Evolutionary conservation across 2,888 invertebrate species (phyloP).

Genomic region (Anthoptus insignis): DNA sequence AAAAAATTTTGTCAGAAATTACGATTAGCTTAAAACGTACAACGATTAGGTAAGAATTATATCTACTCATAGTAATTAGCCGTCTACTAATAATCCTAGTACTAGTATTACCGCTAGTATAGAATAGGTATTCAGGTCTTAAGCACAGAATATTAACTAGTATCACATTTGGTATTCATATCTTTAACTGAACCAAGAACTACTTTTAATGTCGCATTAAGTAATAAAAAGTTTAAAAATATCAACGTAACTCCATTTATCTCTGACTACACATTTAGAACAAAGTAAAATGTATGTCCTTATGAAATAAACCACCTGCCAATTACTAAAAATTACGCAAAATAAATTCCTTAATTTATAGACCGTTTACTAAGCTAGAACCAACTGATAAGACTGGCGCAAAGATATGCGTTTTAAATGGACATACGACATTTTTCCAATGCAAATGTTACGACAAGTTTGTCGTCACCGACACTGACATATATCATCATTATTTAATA

Average conservation of each 20-base stretch:
- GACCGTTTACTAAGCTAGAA: conserved; percentile 20
- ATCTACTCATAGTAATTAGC: too few relatives aligned
- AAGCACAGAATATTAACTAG: too few relatives aligned
- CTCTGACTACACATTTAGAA: conserved; percentile 2
- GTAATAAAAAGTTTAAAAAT: neutral
- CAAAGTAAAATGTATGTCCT: conserved; percentile 13
- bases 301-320: conserved; percentile 20
- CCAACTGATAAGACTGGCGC: neutral
- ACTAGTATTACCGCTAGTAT: too few relatives aligned
- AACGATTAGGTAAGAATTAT: too few relatives aligned
- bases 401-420: conserved; percentile 11
- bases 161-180: neutral
- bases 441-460: too few relatives aligned
- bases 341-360: conserved; percentile 29
- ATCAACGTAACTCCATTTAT: neutral
- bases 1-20: too few relatives aligned
- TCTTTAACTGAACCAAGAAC: neutral
- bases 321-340: conserved; percentile 26
- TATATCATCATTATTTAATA: too few relatives aligned
- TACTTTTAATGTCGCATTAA: neutral
- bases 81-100: too few relatives aligned
- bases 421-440: neutral
- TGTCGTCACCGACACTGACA: too few relatives aligned
- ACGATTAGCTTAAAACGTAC: too few relatives aligned
- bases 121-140: too few relatives aligned